These are phyloP conservation scores for Apteryx owenii DNA, from an alignment of 2,113 vertebrate species.

Conservation along the genomic window DNA sequence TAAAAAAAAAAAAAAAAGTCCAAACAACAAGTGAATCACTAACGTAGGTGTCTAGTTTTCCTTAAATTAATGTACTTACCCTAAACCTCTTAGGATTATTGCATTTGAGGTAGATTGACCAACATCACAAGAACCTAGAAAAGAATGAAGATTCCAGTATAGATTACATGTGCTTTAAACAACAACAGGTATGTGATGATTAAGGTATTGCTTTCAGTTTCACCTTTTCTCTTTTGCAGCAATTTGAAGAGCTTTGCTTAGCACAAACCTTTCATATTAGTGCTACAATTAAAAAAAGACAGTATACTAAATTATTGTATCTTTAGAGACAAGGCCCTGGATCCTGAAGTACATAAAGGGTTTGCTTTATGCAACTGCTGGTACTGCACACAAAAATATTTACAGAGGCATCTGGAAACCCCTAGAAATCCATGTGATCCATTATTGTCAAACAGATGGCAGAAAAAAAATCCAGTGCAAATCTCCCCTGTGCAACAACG, in stretches of 20 bases:
- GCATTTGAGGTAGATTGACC: constrained; percentile 76
- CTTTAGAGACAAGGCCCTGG: too few relatives aligned
- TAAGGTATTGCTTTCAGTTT: neutral
- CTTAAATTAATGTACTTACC: constrained; percentile 72
- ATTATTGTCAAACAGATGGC: neutral
- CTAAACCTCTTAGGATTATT: constrained; percentile 84
- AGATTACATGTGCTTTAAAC: neutral
- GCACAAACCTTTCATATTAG: neutral
- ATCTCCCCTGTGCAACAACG: too few relatives aligned
- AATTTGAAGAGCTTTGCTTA: neutral
- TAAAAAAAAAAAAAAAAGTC: neutral
- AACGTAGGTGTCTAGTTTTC: too few relatives aligned
- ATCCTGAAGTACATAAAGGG: neutral
- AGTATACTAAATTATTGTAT: neutral
- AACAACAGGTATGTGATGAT: neutral
- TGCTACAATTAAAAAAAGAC: neutral
- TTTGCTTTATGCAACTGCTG: neutral
- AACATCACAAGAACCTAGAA: constrained; percentile 83
- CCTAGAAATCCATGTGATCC: neutral
- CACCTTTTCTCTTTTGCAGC: neutral
- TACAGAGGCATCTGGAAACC: neutral
- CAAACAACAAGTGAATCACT: neutral
- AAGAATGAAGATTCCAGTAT: neutral
- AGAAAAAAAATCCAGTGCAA: neutral
- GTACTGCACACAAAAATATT: neutral